phyloP scores from a whole-genome alignment of 2,797 vertebrate species.

The Agapornis canus region DNA sequence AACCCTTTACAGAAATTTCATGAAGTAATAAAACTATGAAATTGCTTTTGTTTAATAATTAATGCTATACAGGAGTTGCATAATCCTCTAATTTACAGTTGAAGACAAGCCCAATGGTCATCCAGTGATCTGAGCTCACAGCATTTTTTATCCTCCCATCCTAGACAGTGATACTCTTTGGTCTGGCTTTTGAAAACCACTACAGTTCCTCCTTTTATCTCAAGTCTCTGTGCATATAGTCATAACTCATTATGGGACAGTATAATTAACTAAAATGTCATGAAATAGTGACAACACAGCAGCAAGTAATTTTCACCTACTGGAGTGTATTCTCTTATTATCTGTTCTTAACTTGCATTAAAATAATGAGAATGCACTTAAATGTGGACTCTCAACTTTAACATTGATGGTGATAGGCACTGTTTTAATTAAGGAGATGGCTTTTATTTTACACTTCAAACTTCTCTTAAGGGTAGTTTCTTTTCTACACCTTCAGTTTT shows the following conservation, averaged over 20 bases:
- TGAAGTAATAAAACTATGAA: background rate
- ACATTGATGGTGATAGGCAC: background rate
- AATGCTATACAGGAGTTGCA: background rate
- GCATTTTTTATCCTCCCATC: background rate
- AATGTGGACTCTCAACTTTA: background rate
- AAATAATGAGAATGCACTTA: background rate
- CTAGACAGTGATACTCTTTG: background rate
- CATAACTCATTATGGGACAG: background rate
- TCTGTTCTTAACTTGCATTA: background rate
- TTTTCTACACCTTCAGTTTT: background rate
- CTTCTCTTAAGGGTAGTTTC: background rate
- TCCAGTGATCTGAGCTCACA: background rate
- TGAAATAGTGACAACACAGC: background rate
- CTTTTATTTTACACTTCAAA: background rate
- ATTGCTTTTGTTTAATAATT: background rate
- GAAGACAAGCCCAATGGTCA: background rate
- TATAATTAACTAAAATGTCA: slow-evolving; percentile 47
- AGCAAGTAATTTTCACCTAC: slow-evolving; percentile 41
- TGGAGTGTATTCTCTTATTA: background rate
- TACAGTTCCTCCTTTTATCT: background rate
- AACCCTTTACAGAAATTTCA: background rate
- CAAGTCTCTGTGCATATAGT: background rate
- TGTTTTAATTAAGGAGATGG: background rate
- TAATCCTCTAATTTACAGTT: background rate
- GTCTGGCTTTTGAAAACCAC: background rate